Evolutionary conservation across 2,888 invertebrate species (phyloP), one percentile per base, ranked within the genome.

Genomic region (Caenorhabditis zanzibari): DNA sequence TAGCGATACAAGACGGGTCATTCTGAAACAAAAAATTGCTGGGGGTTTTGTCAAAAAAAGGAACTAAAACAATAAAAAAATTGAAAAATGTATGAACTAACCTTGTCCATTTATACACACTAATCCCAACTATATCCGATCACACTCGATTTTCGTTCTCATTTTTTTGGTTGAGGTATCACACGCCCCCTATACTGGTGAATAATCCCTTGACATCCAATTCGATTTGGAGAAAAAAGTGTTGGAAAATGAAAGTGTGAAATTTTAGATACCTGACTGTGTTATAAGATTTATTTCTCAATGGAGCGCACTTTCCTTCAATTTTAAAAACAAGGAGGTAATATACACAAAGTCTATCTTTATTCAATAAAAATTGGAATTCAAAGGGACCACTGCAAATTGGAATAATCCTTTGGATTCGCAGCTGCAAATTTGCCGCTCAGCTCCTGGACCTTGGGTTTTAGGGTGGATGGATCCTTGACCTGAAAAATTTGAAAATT

Each of bases 401-500:
- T 66, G 3, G 66, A 12, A 14, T 49, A 66, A 49, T 66, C 66
- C 12, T 14, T n/a, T 4, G 66, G 66, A 22, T 66, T 66, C 6
- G 66, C 66, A 7, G 47, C 35, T 0, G 66, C 66, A 14, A 66
- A 66, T 14, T 49, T 49, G 12, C 52, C 52, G 9, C 49, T 66
- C 4, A 49, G 12, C 19, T 66, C 52, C 14, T 28, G 28, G 12
- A 66, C 66, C 26, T 66, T 52, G 19, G 66, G 1, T 35, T 32
- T 52, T 5, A 66, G 35, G 5, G 32, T 1, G 6, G 19, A n/a
- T 12, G 49, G 35, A 19, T 66, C 49, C 22, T 49, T 52, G 32
- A 66, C 66, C 66, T 66, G 64, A 32, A 64, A 64, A 47, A 32
- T n/a, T n/a, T n/a, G n/a, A n/a, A n/a, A n/a, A n/a, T n/a, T n/a